phyloP scores from a whole-genome alignment of 2,888 invertebrate species.

The Acleris holmiana region DNA sequence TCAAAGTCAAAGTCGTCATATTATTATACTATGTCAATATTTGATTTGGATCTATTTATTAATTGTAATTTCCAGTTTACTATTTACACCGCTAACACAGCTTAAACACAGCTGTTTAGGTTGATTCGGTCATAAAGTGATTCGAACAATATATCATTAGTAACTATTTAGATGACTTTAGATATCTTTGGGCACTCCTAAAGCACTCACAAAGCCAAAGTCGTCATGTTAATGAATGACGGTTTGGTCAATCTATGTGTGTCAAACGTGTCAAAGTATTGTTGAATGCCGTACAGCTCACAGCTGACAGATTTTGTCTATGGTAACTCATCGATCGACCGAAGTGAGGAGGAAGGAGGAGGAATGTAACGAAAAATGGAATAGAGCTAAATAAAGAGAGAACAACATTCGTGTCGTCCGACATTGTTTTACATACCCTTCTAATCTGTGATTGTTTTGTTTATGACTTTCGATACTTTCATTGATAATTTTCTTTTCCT shows the following conservation, averaged over 20 bases:
- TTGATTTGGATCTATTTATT: too few relatives aligned
- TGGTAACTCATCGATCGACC: conserved; percentile 23
- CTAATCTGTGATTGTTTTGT: too few relatives aligned
- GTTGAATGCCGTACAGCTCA: too few relatives aligned
- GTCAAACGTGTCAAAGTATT: conserved; percentile 1
- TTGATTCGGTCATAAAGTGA: too few relatives aligned
- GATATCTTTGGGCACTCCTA: too few relatives aligned
- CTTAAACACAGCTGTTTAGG: too few relatives aligned
- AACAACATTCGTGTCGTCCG: conserved; percentile 15
- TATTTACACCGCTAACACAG: too few relatives aligned
- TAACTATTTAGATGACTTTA: background rate
- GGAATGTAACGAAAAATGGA: background rate
- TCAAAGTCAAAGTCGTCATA: background rate
- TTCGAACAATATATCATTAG: too few relatives aligned
- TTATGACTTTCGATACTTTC: conserved; percentile 7
- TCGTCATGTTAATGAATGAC: background rate
- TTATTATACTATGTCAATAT: too few relatives aligned
- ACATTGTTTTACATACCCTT: too few relatives aligned
- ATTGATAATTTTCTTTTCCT: conserved; percentile 1
- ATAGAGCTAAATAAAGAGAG: background rate
- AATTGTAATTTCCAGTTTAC: too few relatives aligned
- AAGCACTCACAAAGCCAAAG: conserved; percentile 6
- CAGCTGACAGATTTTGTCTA: conserved; percentile 25
- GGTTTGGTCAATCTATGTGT: too few relatives aligned
- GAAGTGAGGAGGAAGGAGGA: background rate